Evolutionary conservation across 2,797 vertebrate species (phyloP).

Genomic region (Aeoliscus strigatus): DNA sequence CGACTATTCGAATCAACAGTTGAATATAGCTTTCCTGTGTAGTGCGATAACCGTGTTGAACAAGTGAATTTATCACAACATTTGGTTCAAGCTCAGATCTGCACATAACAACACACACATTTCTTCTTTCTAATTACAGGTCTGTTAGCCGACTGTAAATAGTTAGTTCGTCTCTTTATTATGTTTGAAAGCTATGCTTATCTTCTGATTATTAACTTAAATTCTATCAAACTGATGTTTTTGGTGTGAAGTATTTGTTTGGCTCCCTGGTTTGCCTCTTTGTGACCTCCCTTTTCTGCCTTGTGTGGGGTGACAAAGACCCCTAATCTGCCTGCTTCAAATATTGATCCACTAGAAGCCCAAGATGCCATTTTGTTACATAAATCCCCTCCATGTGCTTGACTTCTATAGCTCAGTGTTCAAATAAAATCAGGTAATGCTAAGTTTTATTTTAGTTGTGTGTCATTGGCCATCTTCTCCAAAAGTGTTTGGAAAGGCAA

Average conservation of each 20-base stretch:
- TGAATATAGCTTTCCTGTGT: constrained; percentile 30
- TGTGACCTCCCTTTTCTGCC: constrained; percentile 48
- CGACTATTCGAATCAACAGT: constrained; percentile 53
- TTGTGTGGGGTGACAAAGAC: constrained; percentile 67
- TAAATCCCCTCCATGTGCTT: constrained; percentile 46
- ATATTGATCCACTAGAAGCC: constrained; percentile 68
- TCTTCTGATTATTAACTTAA: neutral
- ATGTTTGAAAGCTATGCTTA: constrained; percentile 3
- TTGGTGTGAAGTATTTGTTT: constrained; percentile 7
- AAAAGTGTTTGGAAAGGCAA: constrained; percentile 39
- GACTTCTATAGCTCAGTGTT: constrained; percentile 23
- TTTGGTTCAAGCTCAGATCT: too few relatives aligned
- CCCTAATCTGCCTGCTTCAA: constrained; percentile 62
- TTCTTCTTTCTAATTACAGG: neutral
- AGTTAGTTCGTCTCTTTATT: constrained; percentile 1
- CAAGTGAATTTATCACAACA: too few relatives aligned
- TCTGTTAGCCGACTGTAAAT: neutral
- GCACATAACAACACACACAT: neutral
- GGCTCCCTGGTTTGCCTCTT: constrained; percentile 13
- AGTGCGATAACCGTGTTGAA: constrained; percentile 14
- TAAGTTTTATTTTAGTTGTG: constrained; percentile 19
- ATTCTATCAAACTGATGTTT: neutral
- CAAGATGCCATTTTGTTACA: constrained; percentile 71
- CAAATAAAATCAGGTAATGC: constrained; percentile 18
- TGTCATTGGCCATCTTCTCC: constrained; percentile 18